Conservation (phyloP, 2,888 invertebrate species). For the Atrina japonica region DNA sequence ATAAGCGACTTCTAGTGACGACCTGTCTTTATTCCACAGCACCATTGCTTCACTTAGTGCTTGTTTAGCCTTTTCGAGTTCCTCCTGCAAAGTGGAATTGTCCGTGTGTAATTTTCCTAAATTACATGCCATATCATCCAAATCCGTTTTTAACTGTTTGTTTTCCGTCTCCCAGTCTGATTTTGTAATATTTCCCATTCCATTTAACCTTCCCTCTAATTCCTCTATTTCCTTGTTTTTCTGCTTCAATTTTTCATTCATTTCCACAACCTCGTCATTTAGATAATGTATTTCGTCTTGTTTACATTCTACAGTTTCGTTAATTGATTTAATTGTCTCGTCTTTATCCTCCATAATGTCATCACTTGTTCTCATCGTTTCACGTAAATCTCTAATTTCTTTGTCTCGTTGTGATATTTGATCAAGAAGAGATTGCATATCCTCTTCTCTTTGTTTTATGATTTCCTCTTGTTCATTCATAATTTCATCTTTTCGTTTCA, state of each 20-base stretch:
- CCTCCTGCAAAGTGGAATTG: constrained; percentile 60
- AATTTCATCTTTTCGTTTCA: constrained; percentile 66
- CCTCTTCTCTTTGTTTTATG: constrained; percentile 61
- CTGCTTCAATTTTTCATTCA: constrained; percentile 62
- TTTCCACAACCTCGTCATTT: constrained; percentile 67
- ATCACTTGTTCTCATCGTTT: constrained; percentile 69
- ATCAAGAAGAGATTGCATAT: constrained; percentile 64
- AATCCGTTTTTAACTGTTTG: constrained; percentile 61
- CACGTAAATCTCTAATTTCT: constrained; percentile 66
- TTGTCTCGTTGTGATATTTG: constrained; percentile 71
- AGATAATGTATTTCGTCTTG: constrained; percentile 69
- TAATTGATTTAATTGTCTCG: constrained; percentile 69
- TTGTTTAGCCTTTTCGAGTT: constrained; percentile 64
- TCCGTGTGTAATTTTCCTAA: constrained; percentile 66
- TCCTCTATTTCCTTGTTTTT: constrained; percentile 62
- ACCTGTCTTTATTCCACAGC: constrained; percentile 67
- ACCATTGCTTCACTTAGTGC: constrained; percentile 67
- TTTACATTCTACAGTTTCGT: constrained; percentile 65
- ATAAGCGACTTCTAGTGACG: constrained; percentile 57
- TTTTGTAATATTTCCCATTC: constrained; percentile 48
- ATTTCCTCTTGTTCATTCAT: constrained; percentile 68
- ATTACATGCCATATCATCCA: constrained; percentile 65
- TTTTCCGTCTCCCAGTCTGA: constrained; percentile 69
- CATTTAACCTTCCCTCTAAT: constrained; percentile 55
- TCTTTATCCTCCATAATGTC: constrained; percentile 78